Base-by-base conservation (phyloP, 2,888 invertebrate species). In the Netelia inedita region DNA sequence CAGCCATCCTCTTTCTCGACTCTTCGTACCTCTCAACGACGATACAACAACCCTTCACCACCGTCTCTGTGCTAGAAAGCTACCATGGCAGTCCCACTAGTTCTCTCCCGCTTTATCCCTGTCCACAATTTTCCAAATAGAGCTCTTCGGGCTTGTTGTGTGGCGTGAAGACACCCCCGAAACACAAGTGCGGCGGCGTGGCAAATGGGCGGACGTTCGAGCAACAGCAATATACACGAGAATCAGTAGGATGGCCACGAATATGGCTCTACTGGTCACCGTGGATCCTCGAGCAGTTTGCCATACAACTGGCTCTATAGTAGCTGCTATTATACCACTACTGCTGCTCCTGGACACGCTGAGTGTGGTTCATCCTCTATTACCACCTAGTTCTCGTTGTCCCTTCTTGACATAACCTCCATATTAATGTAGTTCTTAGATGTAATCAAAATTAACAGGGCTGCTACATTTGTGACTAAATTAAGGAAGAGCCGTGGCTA, bases 201-300 rank as follows among this genome's bases (percentile, higher is more conserved):
- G 84, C 80, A 43, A 84, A 80, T 83, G 75, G 83, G 65, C 74
- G 61, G 59, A 35, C 72, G 35, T 65, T 63, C 71, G 71, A 65
- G 73, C 73, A 68, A 41, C 71, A 35, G 50, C 68, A 55, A 63
- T 19, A n/a, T 75, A 63, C 69, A 78, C 76, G 68, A 68, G 66
- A 63, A 75, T 35, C 71, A 74, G 73, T 55, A 73, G 76, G 68
- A 80, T 50, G 35, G 75, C 71, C 76, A 76, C 76, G 76, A 78
- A 78, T 84, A 84, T 74, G 72, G 76, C 59, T 78, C 76, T 81
- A 23, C 50, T 9, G 84, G 76, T 76, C 63, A 68, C 65, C 72
- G 46, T 76, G 72, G 57, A 84, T 69, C 50, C 71, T 72, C 71
- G 53, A 72, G 59, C 1, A 28, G 41, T 23, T 59, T 46, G n/a